These are phyloP conservation scores for Neomonachus schauinslandi DNA, from an alignment of 2,113 vertebrate genomes.

Conservation along the genomic window DNA sequence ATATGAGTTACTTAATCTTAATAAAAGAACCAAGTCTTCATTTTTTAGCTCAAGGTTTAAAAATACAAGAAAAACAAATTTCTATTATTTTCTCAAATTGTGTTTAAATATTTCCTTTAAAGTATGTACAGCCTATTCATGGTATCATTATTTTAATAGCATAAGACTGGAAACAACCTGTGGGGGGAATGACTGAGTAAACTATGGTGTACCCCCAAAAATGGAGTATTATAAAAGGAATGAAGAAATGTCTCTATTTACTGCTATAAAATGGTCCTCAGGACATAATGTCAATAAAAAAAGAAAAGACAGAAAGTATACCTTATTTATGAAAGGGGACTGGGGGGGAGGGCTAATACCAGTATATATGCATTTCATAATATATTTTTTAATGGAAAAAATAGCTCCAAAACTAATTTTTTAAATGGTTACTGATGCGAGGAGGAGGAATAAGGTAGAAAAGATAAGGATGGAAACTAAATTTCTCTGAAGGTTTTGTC, in stretches of 20 bases:
- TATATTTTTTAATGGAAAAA: not conserved
- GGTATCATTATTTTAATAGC: not conserved
- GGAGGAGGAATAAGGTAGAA: not conserved
- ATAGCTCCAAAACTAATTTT: not conserved
- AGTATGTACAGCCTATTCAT: not conserved
- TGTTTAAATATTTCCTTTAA: conserved; percentile 17
- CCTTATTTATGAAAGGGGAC: not conserved
- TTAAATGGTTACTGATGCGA: not conserved
- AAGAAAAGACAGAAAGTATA: not conserved
- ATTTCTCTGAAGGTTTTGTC: not conserved
- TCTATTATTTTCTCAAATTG: not conserved
- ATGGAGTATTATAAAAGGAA: conserved; percentile 9
- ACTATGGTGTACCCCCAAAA: not conserved
- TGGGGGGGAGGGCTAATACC: not conserved
- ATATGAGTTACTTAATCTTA: not conserved
- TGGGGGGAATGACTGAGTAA: not conserved
- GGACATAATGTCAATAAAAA: not conserved
- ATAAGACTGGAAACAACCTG: not conserved
- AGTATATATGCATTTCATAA: not conserved
- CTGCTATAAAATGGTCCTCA: not conserved
- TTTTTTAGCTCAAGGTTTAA: conserved; percentile 3
- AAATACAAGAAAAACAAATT: not conserved
- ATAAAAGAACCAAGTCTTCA: not conserved
- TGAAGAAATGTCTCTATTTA: not conserved
- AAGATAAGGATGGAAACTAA: not conserved